phyloP scores from a whole-genome alignment of 2,797 vertebrate species.

The Fringilla coelebs region DNA sequence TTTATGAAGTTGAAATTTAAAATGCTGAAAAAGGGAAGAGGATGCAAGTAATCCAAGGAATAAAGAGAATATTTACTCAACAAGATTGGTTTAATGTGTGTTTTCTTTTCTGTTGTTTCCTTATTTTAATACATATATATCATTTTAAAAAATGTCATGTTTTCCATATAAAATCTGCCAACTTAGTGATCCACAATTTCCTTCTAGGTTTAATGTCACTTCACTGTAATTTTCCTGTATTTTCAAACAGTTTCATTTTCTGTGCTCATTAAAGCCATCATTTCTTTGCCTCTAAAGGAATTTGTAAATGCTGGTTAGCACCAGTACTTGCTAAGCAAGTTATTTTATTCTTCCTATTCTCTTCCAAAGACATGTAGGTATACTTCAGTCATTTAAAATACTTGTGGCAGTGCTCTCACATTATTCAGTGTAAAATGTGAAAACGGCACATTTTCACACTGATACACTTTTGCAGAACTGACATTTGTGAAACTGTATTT shows the following conservation, averaged over 20 bases:
- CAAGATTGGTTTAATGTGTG: not conserved
- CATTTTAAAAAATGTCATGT: not conserved
- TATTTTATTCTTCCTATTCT: not conserved
- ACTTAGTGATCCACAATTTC: not conserved
- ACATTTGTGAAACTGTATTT: not conserved
- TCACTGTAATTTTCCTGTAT: not conserved
- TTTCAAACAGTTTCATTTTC: not conserved
- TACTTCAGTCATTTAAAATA: not conserved
- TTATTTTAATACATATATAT: not conserved
- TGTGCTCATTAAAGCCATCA: not conserved
- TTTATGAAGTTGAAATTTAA: not conserved
- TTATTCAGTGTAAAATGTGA: not conserved
- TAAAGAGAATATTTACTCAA: not conserved
- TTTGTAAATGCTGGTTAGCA: not conserved
- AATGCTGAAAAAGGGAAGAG: not conserved
- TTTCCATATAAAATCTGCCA: not conserved
- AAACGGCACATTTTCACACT: not conserved
- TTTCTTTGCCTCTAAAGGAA: not conserved
- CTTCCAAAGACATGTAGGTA: not conserved
- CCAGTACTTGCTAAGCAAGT: not conserved
- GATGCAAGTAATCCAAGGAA: not conserved
- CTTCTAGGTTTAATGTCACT: slow-evolving; percentile 4
- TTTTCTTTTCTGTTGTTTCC: not conserved
- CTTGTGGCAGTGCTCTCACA: not conserved
- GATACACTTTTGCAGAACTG: not conserved